phyloP scores from a whole-genome alignment of 2,113 vertebrate genomes.

The Diglossa brunneiventris region DNA sequence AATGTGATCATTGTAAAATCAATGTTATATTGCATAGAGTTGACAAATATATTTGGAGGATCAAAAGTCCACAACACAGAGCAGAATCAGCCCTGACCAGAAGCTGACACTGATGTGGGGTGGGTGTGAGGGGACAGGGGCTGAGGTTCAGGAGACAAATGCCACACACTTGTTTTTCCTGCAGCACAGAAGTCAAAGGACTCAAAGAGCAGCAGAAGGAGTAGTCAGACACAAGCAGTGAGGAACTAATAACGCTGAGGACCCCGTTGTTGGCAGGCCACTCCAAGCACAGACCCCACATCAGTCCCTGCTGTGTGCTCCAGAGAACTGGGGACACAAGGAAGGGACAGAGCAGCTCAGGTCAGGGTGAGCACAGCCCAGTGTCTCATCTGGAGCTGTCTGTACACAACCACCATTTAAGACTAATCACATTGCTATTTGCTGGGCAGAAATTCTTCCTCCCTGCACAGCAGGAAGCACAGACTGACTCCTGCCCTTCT shows the following conservation, averaged over 20 bases:
- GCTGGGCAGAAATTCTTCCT: neutral
- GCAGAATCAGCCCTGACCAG: neutral
- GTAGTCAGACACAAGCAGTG: neutral
- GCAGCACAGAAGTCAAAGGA: neutral
- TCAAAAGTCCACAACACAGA: neutral
- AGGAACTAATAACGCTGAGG: neutral
- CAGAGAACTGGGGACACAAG: neutral
- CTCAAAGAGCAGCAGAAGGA: neutral
- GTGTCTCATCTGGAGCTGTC: neutral
- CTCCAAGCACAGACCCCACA: neutral
- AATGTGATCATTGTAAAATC: neutral
- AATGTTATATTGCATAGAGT: accelerated
- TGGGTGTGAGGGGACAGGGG: neutral
- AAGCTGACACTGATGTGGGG: neutral
- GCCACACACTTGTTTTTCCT: neutral
- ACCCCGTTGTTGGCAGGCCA: neutral
- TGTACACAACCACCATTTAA: neutral
- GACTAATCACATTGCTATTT: accelerated
- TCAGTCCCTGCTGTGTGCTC: neutral
- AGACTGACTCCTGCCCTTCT: neutral
- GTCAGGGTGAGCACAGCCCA: neutral
- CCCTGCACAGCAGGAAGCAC: neutral
- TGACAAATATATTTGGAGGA: neutral
- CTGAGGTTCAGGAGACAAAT: neutral
- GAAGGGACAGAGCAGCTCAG: neutral